Evolutionary conservation across 2,888 invertebrate genomes (phyloP).

Genomic region (Epinotia demarniana): DNA sequence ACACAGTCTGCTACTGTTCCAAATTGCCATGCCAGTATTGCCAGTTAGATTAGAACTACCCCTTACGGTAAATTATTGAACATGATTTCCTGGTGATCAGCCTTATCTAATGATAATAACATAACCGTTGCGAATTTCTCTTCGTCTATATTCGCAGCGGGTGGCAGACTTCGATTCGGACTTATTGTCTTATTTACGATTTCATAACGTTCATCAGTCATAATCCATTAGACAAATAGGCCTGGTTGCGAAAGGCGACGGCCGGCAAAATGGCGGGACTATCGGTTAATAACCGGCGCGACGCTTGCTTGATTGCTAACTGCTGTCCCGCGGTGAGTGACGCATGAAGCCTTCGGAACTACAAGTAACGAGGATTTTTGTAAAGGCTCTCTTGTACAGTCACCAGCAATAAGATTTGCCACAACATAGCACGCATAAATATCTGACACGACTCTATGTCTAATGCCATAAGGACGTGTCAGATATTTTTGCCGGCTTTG

Average conservation of each 20-base stretch:
- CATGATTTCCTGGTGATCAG: not conserved
- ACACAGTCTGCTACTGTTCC: not conserved
- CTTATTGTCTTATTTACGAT: conserved; percentile 29
- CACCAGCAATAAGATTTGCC: too few species aligned
- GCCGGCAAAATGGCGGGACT: conserved; percentile 34
- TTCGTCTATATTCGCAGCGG: not conserved
- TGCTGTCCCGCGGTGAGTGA: conserved; percentile 20
- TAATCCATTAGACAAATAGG: conserved; percentile 42
- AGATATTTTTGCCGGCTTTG: too few species aligned
- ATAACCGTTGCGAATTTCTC: not conserved
- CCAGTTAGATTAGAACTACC: too few species aligned
- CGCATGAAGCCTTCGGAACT: conserved; percentile 20
- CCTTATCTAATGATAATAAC: not conserved
- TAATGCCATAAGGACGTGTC: too few species aligned
- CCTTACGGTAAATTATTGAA: not conserved
- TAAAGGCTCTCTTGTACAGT: too few species aligned
- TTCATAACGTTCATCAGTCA: conserved; percentile 38
- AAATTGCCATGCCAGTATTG: not conserved
- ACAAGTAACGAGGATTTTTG: too few species aligned
- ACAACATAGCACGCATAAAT: too few species aligned
- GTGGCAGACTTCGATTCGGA: not conserved
- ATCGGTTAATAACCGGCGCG: conserved; percentile 37
- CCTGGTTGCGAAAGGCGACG: conserved; percentile 40
- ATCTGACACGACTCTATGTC: too few species aligned
- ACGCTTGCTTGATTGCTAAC: conserved; percentile 41